phyloP scores from a whole-genome alignment of 1,140 invertebrate species.

The Cyclina sinensis region DNA sequence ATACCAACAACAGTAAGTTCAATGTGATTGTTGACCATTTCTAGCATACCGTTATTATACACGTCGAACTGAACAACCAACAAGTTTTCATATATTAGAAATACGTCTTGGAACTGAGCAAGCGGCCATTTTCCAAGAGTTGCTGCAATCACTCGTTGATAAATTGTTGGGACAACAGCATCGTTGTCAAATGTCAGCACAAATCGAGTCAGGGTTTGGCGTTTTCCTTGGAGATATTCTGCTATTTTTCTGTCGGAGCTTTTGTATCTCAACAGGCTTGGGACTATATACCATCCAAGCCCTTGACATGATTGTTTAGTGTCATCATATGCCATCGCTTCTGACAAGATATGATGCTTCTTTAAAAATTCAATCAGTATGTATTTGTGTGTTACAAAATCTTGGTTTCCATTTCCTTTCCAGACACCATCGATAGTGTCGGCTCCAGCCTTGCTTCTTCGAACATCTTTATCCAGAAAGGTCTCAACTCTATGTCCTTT shows the following conservation, averaged over 20 bases:
- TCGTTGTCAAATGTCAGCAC: not conserved
- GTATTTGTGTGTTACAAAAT: not conserved
- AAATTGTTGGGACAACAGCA: slow-evolving; percentile 1
- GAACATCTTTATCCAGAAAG: not conserved
- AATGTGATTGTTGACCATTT: too few species aligned
- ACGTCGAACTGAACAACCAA: too few species aligned
- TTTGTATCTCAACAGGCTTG: not conserved
- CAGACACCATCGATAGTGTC: not conserved
- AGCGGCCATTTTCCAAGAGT: not conserved
- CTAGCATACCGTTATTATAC: too few species aligned
- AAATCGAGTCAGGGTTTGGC: not conserved
- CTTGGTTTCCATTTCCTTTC: too few species aligned
- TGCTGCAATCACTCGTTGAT: not conserved
- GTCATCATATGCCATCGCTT: not conserved
- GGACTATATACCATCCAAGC: not conserved
- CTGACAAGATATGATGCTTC: not conserved
- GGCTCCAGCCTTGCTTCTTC: not conserved
- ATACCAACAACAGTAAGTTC: too few species aligned
- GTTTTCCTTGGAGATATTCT: not conserved
- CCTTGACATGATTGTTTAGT: not conserved
- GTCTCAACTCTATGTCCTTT: not conserved
- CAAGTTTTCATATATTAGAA: not conserved
- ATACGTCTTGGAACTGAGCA: not conserved
- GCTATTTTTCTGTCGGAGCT: not conserved
- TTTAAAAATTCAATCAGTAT: not conserved